These are phyloP conservation scores for Ptyas mucosa DNA, from an alignment of 2,113 vertebrate species.

Conservation along the genomic window DNA sequence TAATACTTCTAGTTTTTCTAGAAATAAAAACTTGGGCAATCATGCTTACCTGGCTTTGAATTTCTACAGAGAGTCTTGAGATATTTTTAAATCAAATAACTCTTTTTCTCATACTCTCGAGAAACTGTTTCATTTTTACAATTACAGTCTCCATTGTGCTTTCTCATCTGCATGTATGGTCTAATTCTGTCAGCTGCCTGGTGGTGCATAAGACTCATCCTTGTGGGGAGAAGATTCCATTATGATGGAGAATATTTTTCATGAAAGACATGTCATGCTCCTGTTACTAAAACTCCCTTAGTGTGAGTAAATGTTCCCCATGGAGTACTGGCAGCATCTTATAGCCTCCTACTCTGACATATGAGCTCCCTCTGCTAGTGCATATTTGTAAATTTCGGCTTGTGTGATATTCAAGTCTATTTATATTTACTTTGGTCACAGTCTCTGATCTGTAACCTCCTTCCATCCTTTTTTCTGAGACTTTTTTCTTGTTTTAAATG, in stretches of 20 bases:
- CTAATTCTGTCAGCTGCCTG: background rate
- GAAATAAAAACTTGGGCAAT: background rate
- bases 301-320: background rate
- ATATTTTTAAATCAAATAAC: conserved; percentile 3
- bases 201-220: background rate
- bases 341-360: background rate
- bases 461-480: background rate
- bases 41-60: background rate
- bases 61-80: background rate
- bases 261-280: background rate
- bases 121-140: background rate
- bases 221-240: background rate
- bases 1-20: background rate
- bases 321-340: background rate
- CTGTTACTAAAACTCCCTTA: background rate
- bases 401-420: background rate
- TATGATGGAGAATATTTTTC: background rate
- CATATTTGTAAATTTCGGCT: background rate
- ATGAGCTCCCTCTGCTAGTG: background rate
- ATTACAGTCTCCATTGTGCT: background rate
- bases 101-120: background rate
- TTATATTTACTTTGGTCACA: background rate
- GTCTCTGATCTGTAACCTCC: background rate
- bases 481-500: background rate
- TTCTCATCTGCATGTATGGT: background rate